Evolutionary conservation across 2,113 vertebrate species (phyloP).

Genomic region (Psittacara wagleri): DNA sequence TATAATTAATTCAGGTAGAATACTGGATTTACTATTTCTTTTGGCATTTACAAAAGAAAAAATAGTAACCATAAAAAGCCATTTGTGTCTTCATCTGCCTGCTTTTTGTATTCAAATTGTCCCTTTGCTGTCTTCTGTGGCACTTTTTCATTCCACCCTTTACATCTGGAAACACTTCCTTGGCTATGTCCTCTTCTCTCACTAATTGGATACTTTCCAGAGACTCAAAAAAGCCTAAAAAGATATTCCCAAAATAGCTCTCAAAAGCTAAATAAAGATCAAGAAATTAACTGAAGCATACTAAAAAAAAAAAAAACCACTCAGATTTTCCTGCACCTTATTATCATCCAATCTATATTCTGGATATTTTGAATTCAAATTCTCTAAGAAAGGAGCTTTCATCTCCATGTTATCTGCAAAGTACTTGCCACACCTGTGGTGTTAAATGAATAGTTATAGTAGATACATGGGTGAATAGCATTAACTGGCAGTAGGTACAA

Average conservation of each 20-base stretch:
- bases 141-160: not conserved
- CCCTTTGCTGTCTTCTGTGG: not conserved
- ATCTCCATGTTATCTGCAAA: slow-evolving; percentile 6
- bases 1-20: not conserved
- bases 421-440: slow-evolving; percentile 39
- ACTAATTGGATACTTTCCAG: slow-evolving; percentile 19
- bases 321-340: not conserved
- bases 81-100: slow-evolving; percentile 2
- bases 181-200: not conserved
- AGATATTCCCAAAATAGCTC: slow-evolving; percentile 3
- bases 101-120: slow-evolving; percentile 19
- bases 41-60: slow-evolving; percentile 9
- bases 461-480: slow-evolving; percentile 26
- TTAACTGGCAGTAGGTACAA: slow-evolving; percentile 33
- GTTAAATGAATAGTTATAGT: slow-evolving; percentile 18
- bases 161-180: slow-evolving; percentile 15
- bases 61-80: not conserved
- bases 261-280: slow-evolving; percentile 25
- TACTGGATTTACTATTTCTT: not conserved
- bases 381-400: not conserved
- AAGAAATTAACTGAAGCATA: not conserved
- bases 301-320: not conserved
- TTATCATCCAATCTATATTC: not conserved
- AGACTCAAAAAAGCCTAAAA: not conserved
- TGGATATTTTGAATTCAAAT: not conserved